Evolutionary conservation across 2,797 vertebrate species (phyloP), one percentile per base, ranked within the genome.

Genomic region (Aulostomus chinensis): DNA sequence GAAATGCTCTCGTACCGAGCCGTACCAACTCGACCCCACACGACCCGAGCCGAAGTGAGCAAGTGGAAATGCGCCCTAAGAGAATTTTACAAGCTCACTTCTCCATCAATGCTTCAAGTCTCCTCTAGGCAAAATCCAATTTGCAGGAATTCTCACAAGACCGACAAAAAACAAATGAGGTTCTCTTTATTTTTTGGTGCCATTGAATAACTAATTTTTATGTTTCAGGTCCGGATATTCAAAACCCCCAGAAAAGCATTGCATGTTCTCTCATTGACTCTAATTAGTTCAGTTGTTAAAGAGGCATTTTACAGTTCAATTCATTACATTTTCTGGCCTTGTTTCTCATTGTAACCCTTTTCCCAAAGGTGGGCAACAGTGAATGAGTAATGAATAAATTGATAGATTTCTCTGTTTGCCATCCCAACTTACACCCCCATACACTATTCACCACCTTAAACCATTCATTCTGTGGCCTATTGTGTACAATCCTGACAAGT

Each of bases 401-500:
- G 15, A 48, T 63, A 20, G 18, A 50, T 46, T 57, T 76, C 18
- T 45, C 14, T 33, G 49, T 43, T 57, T 61, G 20, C 31, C 20
- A 33, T 55, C 38, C 72, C 33, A 56, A 29, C 40, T 63, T 20
- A 67, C 45, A 54, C 46, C 52, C 57, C 15, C 62, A 36, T 49
- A 20, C 38, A 24, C 24, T 38, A 59, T 60, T 65, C 60, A 49
- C 20, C 41, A 21, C 52, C 33, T 49, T 45, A 47, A 55, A 39
- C 26, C 34, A 49, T 35, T 69, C 35, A 62, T 71, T 72, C 42
- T 32, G 40, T 32, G 26, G 24, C 28, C 58, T 47, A 70, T 64
- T 80, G 74, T 80, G 66, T 36, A 21, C 14, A 21, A 6, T 32
- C 15, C 48, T 76, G 68, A 70, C 64, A 72, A 58, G 50, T 58